These are phyloP conservation scores for Platycheirus rosarum DNA, from an alignment of 2,888 invertebrate genomes.

Conservation along the genomic window DNA sequence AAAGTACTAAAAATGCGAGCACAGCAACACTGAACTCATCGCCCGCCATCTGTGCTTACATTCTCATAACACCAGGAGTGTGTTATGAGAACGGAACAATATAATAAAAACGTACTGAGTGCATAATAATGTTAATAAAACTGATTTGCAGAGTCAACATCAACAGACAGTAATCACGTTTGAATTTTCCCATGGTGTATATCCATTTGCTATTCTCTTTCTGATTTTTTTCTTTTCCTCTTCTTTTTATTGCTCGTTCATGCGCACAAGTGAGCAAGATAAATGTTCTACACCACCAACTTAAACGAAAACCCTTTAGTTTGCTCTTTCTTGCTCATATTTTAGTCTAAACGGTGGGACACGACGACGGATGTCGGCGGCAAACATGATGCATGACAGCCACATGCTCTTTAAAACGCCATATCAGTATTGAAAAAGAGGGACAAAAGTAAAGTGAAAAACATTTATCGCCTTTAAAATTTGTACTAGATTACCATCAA, in stretches of 20 bases:
- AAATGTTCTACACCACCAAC: constrained; percentile 22
- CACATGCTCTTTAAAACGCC: constrained; percentile 28
- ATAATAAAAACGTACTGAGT: constrained; percentile 74
- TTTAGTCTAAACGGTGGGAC: background rate
- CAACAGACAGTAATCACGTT: constrained; percentile 72
- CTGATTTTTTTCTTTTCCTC: constrained; percentile 47
- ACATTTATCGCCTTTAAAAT: constrained; percentile 72
- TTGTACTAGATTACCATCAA: constrained; percentile 72
- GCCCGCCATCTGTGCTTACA: constrained; percentile 54
- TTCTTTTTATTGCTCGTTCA: constrained; percentile 48
- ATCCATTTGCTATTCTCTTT: constrained; percentile 45
- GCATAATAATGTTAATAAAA: constrained; percentile 74
- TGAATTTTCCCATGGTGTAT: constrained; percentile 65
- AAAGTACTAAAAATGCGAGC: background rate
- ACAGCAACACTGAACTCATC: constrained; percentile 57
- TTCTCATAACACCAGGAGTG: constrained; percentile 63
- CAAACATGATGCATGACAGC: background rate
- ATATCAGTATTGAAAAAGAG: constrained; percentile 27
- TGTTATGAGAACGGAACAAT: constrained; percentile 73
- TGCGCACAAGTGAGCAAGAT: constrained; percentile 61
- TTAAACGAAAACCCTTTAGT: constrained; percentile 9
- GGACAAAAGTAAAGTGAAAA: constrained; percentile 36
- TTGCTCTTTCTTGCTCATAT: constrained; percentile 31
- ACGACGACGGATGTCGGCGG: background rate
- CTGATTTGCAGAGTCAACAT: constrained; percentile 75